A percentile compares a stretch with the other conserved stretches of the same genome.
phyloP scores from a whole-genome alignment of 2,888 invertebrate genomes.

The Alviniconcha strummeri region DNA sequence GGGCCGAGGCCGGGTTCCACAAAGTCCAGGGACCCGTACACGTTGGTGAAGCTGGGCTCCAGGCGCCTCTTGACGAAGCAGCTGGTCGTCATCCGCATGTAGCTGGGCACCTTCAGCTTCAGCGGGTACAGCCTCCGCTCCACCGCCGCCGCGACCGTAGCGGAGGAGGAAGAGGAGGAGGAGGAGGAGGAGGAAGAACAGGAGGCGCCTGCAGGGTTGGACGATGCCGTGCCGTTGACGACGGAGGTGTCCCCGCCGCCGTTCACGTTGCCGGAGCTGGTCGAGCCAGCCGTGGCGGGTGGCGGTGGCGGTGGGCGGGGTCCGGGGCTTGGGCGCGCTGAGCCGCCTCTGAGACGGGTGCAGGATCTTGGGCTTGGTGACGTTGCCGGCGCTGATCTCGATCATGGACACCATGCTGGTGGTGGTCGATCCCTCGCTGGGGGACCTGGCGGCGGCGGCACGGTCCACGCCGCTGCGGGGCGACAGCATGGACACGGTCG shows the following conservation, averaged over 20 bases:
- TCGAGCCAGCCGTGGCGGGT: not conserved
- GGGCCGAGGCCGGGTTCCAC: conserved; percentile 1
- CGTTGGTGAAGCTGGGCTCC: conserved; percentile 38
- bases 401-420: conserved; percentile 4
- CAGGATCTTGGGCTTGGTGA: conserved; percentile 29
- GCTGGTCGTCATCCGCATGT: conserved; percentile 39
- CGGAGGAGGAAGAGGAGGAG: not conserved
- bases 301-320: not conserved
- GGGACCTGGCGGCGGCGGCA: not conserved
- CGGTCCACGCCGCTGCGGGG: not conserved
- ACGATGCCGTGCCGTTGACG: too few species aligned
- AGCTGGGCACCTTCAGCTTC: conserved; percentile 27
- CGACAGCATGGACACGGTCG: not conserved
- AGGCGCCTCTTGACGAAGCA: conserved; percentile 37
- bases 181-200: not conserved
- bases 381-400: not conserved
- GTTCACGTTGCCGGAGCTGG: too few species aligned
- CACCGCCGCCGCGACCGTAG: not conserved
- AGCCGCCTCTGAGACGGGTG: conserved; percentile 3
- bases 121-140: conserved; percentile 15
- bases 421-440: not conserved
- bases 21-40: conserved; percentile 43
- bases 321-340: not conserved
- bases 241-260: too few species aligned
- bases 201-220: too few species aligned